A percentile compares a stretch with the other conserved stretches of the same genome.
Conservation (phyloP, 1,140 invertebrate genomes). For the Acromyrmex charruanus region DNA sequence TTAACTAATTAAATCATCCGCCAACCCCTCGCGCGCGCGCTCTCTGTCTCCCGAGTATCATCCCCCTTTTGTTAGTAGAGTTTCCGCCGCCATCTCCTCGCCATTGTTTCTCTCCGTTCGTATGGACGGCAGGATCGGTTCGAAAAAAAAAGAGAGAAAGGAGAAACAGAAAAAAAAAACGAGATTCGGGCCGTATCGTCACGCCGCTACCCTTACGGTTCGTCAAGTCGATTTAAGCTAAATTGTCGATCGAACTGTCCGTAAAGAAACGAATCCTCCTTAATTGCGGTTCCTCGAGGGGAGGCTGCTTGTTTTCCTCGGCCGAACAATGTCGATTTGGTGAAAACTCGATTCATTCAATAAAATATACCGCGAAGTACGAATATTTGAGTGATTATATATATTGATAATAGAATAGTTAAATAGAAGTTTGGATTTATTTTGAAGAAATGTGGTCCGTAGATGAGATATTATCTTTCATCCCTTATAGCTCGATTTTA, state of each 20-base stretch:
- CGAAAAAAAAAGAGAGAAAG: conserved; percentile 44
- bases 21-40: conserved; percentile 81
- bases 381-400: not conserved
- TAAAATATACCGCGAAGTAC: not conserved
- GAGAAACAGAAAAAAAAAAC: conserved; percentile 17
- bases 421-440: not conserved
- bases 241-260: conserved; percentile 63
- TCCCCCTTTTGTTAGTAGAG: conserved; percentile 83
- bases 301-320: conserved; percentile 21
- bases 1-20: conserved; percentile 87
- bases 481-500: not conserved
- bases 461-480: not conserved
- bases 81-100: conserved; percentile 79
- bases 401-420: not conserved
- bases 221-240: conserved; percentile 62
- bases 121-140: conserved; percentile 33
- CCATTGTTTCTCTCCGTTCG: conserved; percentile 73
- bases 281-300: conserved; percentile 65
- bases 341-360: not conserved
- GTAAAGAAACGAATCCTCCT: conserved; percentile 67
- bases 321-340: conserved; percentile 6
- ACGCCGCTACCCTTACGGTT: conserved; percentile 64
- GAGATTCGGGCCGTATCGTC: conserved; percentile 44
- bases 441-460: not conserved
- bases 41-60: conserved; percentile 84